phyloP scores from a whole-genome alignment of 2,113 vertebrate species.

The Pachypanchax playfairii region DNA sequence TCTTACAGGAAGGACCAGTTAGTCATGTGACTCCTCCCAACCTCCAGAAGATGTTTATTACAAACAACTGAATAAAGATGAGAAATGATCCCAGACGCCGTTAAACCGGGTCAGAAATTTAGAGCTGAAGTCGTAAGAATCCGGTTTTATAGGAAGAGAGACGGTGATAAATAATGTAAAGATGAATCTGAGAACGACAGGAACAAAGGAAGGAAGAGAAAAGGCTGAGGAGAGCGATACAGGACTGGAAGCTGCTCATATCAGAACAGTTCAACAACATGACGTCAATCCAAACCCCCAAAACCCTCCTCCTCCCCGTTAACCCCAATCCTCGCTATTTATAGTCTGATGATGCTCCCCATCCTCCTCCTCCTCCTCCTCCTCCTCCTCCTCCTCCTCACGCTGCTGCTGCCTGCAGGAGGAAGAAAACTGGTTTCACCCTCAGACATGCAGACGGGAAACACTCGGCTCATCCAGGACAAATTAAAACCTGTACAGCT shows the following conservation, averaged over 20 bases:
- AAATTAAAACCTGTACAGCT: not conserved
- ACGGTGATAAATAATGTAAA: not conserved
- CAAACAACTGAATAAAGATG: accelerated
- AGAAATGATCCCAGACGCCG: accelerated
- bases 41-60: not conserved
- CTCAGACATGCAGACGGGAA: constrained; percentile 9
- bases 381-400: constrained; percentile 19
- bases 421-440: constrained; percentile 22
- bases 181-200: not conserved
- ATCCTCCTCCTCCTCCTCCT: constrained; percentile 20
- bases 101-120: not conserved
- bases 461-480: too few relatives aligned
- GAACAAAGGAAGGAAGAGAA: not conserved
- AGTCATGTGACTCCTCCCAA: not conserved
- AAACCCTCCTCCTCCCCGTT: constrained; percentile 27
- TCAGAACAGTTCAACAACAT: constrained; percentile 34
- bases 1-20: not conserved
- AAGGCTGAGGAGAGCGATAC: not conserved
- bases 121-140: not conserved
- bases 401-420: constrained; percentile 22
- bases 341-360: constrained; percentile 45
- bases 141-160: not conserved
- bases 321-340: constrained; percentile 67
- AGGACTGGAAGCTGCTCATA: constrained; percentile 5
- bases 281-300: constrained; percentile 59